phyloP scores from a whole-genome alignment of 2,888 invertebrate genomes.

The Cephus rjabovi region DNA sequence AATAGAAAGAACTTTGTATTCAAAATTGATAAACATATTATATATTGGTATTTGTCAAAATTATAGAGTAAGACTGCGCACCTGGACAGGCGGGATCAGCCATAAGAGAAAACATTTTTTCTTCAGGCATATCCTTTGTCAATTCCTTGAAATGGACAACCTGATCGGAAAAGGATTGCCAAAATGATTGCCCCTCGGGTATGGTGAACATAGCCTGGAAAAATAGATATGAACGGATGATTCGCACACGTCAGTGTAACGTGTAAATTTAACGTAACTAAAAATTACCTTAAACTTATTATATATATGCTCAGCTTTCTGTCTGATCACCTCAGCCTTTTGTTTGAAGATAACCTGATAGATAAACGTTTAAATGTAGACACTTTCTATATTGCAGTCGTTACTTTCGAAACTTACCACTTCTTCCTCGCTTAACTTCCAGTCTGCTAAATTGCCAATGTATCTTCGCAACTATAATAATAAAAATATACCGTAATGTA shows the following conservation, averaged over 20 bases:
- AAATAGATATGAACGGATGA: conserved; percentile 16
- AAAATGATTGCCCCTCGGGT: conserved; percentile 75
- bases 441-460: conserved; percentile 81
- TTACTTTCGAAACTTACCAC: conserved; percentile 57
- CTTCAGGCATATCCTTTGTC: conserved; percentile 73
- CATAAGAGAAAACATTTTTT: conserved; percentile 73
- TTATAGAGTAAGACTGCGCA: conserved; percentile 21
- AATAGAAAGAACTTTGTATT: neutral
- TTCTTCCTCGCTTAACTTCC: conserved; percentile 76
- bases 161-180: conserved; percentile 78
- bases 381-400: no score
- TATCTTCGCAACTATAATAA: conserved; percentile 74
- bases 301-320: conserved; percentile 75
- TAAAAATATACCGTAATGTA: conserved; percentile 12
- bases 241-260: neutral
- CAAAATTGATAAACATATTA: neutral
- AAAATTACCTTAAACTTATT: conserved; percentile 70
- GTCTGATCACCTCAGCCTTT: conserved; percentile 78
- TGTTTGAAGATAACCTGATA: conserved; percentile 70
- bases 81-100: conserved; percentile 72
- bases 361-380: no score
- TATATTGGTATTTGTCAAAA: neutral
- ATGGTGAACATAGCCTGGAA: conserved; percentile 73
- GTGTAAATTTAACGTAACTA: conserved; percentile 35
- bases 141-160: conserved; percentile 76